Base-by-base conservation (phyloP, 2,797 vertebrate genomes). In the Psittacula derbiana region DNA sequence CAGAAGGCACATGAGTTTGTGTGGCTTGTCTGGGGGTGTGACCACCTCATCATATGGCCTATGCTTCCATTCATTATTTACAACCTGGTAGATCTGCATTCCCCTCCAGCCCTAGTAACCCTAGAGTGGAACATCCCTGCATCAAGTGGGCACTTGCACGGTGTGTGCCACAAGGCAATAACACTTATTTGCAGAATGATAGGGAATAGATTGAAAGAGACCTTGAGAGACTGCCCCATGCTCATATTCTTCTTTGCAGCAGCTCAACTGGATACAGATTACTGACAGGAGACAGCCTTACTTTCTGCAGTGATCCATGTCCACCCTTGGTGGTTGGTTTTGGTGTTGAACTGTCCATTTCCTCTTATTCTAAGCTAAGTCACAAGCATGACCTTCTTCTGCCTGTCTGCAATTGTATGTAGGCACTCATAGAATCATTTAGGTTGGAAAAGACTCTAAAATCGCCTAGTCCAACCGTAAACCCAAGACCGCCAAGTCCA, bases 191-290 rank as follows among this genome's bases (percentile, higher is more conserved):
- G 61, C 43, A 43, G 69, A 58, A 36, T 0, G 0, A 25, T 8
- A 44, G 58, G 50, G 27, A 80, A 11, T 18, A 25, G 44, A 23
- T 65, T 21, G 58, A 80, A 60, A 43, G 58, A 17, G 33, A 47
- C 53, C 44, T 75, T 60, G 70, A 86, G 50, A 80, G 43, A 12
- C 33, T 64, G 50, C 25, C 17, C 49, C 16, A 4, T 36, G 60
- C 43, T 67, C 6, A 7, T 50, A 6, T 43, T 78, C 38, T 90
- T 7, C 47, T 67, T 50, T 64, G 61, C 44, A 70, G 73, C 50
- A 70, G 49, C 67, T 53, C 67, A 33, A 0, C 27, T 53, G 18
- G 50, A 20, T 3, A 1, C 0, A 0, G 6, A 4, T 70, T 80
- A 25, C 24, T 74, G 67, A 28, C 9, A 74, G 33, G 20, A 74